Evolutionary conservation across 2,113 vertebrate species (phyloP).

Genomic region (Lycocorax pyrrhopterus): DNA sequence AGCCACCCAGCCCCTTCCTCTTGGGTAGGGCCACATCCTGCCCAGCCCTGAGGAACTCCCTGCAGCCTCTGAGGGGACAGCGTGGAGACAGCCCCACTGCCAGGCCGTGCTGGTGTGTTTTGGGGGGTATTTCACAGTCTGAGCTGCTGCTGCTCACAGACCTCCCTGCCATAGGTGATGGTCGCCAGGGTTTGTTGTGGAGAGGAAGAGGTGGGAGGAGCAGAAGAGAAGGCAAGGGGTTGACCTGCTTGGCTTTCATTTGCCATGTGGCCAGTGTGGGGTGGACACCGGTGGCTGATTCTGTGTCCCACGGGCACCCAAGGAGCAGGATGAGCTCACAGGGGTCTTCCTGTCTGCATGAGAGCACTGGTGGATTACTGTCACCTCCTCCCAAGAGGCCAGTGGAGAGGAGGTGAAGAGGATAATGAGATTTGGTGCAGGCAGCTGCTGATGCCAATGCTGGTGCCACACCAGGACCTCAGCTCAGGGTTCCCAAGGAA

Average conservation of each 20-base stretch:
- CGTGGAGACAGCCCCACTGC: not conserved
- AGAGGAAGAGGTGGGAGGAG: not conserved
- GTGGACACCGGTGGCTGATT: fast-evolving
- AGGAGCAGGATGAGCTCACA: not conserved
- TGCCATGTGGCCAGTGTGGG: fast-evolving
- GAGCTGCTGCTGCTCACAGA: not conserved
- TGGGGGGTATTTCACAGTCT: not conserved
- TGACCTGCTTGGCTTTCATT: not conserved
- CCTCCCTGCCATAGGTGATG: not conserved
- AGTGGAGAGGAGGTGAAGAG: not conserved
- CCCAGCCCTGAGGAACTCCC: not conserved
- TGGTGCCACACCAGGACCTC: not conserved
- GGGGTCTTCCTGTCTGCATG: not conserved
- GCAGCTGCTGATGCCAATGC: not conserved
- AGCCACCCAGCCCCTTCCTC: not conserved
- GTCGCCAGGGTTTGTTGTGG: not conserved
- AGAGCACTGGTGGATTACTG: not conserved
- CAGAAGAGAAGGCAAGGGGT: not conserved
- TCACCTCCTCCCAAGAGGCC: not conserved
- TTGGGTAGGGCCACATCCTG: fast-evolving
- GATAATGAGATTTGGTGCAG: not conserved
- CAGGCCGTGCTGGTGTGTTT: not conserved
- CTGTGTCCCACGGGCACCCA: fast-evolving
- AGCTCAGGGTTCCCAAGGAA: not conserved
- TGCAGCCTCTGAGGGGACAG: not conserved